Conservation (phyloP, 2,113 vertebrate species). For the Miniopterus natalensis region DNA sequence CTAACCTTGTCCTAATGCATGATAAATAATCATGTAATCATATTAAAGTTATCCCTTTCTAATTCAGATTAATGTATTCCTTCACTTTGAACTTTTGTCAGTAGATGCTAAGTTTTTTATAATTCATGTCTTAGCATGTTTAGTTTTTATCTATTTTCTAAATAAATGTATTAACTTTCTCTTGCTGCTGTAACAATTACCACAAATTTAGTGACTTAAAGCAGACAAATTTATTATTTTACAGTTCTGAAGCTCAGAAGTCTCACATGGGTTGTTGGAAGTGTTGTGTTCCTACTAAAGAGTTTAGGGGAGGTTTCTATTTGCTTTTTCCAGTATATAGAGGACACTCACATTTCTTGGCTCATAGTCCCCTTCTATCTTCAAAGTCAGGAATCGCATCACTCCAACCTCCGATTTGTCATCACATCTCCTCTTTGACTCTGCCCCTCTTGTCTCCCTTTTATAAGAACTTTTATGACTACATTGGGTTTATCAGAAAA, state of each 20-base stretch:
- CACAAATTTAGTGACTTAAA: neutral
- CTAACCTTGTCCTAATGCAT: neutral
- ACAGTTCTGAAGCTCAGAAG: neutral
- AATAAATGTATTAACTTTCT: neutral
- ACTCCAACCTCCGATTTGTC: neutral
- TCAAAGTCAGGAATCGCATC: neutral
- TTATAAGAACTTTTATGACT: neutral
- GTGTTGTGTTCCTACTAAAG: neutral
- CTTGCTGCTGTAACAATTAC: neutral
- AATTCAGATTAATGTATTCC: slow-evolving; percentile 18
- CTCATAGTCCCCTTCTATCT: neutral
- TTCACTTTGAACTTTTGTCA: slow-evolving; percentile 4
- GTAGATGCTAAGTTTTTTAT: neutral
- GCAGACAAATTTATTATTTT: neutral
- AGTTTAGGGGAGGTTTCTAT: neutral
- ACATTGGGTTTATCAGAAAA: neutral
- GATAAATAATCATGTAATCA: neutral
- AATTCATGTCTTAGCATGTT: neutral
- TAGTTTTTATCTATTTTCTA: slow-evolving; percentile 16
- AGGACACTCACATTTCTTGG: neutral
- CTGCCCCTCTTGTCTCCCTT: neutral
- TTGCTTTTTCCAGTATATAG: neutral
- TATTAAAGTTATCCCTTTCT: neutral
- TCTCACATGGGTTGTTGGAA: neutral
- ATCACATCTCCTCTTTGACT: neutral